A percentile compares a stretch with the other conserved stretches of the same genome.
These are phyloP conservation scores for Synodontis membranacea DNA, from an alignment of 2,113 vertebrate species.

Conservation along the genomic window DNA sequence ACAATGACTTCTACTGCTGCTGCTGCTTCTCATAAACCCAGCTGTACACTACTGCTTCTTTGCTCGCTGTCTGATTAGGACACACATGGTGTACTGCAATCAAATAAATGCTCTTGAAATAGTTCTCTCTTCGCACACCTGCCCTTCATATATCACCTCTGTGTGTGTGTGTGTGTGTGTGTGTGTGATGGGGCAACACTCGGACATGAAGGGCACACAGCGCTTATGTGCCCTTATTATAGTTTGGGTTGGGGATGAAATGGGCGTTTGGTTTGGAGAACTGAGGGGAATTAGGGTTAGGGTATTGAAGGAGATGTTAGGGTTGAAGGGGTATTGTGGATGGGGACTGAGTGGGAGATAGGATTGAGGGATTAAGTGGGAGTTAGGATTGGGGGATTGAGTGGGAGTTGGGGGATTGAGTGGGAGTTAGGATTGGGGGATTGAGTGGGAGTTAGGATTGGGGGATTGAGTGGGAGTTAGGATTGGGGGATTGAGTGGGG, in stretches of 20 bases:
- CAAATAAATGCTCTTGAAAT: constrained; percentile 40
- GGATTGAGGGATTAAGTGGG: background rate
- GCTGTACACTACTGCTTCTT: background rate
- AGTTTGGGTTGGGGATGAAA: background rate
- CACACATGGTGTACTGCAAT: constrained; percentile 1
- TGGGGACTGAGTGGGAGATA: background rate
- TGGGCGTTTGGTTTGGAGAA: background rate
- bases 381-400: background rate
- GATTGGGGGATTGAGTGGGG: background rate
- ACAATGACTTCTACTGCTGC: too few species aligned
- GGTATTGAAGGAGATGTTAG: background rate
- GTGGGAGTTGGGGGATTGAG: background rate
- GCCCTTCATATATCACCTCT: constrained; percentile 48
- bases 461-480: background rate
- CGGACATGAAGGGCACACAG: constrained; percentile 10
- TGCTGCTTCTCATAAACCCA: too few species aligned
- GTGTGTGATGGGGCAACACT: background rate
- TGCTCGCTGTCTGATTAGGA: background rate
- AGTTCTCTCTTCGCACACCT: constrained; percentile 43
- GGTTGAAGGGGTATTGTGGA: background rate
- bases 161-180: constrained; percentile 21
- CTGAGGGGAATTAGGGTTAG: background rate
- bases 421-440: background rate
- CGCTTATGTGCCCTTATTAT: constrained; percentile 7
- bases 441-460: background rate